Percentiles rank a stretch among this genome's conserved stretches.
Conservation (phyloP, 1,140 invertebrate species). For the Drosophila erecta region DNA sequence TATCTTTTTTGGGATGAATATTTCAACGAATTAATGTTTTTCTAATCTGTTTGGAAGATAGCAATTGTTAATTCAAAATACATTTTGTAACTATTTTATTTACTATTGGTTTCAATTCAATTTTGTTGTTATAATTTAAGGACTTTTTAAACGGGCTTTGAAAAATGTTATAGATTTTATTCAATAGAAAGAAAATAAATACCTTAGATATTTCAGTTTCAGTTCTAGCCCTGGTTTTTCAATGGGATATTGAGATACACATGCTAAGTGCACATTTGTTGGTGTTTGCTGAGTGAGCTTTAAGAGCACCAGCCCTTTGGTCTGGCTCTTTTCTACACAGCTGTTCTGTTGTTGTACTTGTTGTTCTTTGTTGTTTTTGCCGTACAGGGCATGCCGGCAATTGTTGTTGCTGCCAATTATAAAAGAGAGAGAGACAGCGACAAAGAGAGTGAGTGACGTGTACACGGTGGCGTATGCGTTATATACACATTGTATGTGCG, state of each 20-base stretch:
- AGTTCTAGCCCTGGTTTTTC: conserved; percentile 25
- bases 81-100: not conserved
- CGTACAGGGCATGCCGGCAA: conserved; percentile 57
- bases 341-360: conserved; percentile 55
- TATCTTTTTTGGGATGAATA: too few species aligned
- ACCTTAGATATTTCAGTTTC: not conserved
- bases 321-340: conserved; percentile 40
- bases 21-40: too few species aligned
- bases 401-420: conserved; percentile 14
- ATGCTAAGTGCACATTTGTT: conserved; percentile 37
- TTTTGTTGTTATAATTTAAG: not conserved
- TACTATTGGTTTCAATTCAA: not conserved
- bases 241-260: conserved; percentile 1
- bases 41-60: too few species aligned
- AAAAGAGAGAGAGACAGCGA: conserved; percentile 3
- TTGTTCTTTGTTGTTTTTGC: conserved; percentile 28
- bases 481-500: conserved; percentile 27
- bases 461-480: conserved; percentile 54
- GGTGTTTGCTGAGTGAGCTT: conserved; percentile 56
- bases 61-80: too few species aligned
- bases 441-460: conserved; percentile 25
- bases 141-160: too few species aligned
- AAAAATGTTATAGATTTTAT: too few species aligned
- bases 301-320: conserved; percentile 51
- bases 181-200: not conserved